Base-by-base conservation (phyloP, 2,113 vertebrate species). In the Larimichthys polyactis region DNA sequence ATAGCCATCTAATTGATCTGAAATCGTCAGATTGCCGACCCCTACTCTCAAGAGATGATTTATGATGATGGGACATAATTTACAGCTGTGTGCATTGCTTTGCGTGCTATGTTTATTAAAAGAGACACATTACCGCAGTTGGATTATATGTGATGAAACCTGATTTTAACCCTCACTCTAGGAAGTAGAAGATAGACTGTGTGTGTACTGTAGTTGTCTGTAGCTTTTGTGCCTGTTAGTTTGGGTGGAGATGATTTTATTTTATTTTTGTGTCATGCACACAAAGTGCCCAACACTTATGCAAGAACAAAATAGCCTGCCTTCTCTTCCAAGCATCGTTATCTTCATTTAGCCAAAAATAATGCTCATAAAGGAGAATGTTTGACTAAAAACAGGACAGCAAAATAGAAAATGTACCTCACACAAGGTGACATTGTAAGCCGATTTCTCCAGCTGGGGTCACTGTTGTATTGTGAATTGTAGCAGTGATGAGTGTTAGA, bases 381-480 rank as follows among this genome's bases (percentile, higher is more conserved):
- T 40, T 40, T 40, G 36, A 40, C 7, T 40, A 9, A 40, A 40
- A 40, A 40, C 36, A 40, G 36, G 36, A 40, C 36, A 8, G 36
- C 36, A 8, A 40, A 40, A 2, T 8, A 40, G 6, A 40, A 40
- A 40, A 40, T 8, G 7, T 9, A 40, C 36, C 36, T 2, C 36
- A 9, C 36, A 40, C 0, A 40, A 8, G 36, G 40, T 43, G 11
- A 24, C 15, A 16, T n/a, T 69, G 27, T 79, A 58, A 67, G 22
- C 11, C 12, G 1, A 0, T 72, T 65, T 73, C 49, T 81, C 91
- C 92, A 91, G 68, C 14, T 43, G 93, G 88, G 78, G 89, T 88
- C 90, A 83, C 87, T 86, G 85, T 93, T 91, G 85, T 62, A 43
- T 75, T 71, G n/a, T 48, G 40, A 76, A 36, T 81, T 64, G 43